Conservation (phyloP, 2,888 invertebrate species). For the Rugalucina vietnamica region DNA sequence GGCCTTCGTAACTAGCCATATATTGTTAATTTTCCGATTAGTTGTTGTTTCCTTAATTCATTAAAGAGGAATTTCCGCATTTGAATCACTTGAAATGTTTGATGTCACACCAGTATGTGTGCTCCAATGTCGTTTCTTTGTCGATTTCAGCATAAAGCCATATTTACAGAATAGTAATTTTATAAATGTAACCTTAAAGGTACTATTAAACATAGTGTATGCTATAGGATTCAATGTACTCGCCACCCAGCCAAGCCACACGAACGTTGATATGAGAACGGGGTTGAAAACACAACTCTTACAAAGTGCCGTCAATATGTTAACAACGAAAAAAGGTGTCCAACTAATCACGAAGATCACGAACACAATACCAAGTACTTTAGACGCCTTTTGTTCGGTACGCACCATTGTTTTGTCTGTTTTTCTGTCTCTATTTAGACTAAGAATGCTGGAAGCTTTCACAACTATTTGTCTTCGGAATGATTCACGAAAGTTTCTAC, state of each 20-base stretch:
- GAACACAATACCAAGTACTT: constrained; percentile 86
- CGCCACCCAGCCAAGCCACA: constrained; percentile 83
- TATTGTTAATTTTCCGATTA: too few species aligned
- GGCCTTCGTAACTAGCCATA: too few species aligned
- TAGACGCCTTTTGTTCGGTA: constrained; percentile 97
- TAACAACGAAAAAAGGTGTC: constrained; percentile 83
- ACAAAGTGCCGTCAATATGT: constrained; percentile 86
- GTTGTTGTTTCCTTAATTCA: too few species aligned
- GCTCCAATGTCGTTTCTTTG: constrained; percentile 28
- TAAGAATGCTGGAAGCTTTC: constrained; percentile 79
- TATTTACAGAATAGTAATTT: constrained; percentile 79
- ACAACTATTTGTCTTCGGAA: constrained; percentile 79
- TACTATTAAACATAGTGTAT: constrained; percentile 83
- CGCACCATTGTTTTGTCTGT: constrained; percentile 85
- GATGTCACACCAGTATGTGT: constrained; percentile 27
- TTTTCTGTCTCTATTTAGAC: constrained; percentile 68
- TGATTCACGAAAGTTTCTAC: constrained; percentile 44
- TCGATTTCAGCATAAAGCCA: constrained; percentile 43
- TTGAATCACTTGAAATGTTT: constrained; percentile 40
- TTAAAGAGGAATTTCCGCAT: constrained; percentile 39
- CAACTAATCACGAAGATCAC: constrained; percentile 82
- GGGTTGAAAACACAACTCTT: constrained; percentile 89
- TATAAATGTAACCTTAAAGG: constrained; percentile 81
- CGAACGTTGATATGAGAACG: constrained; percentile 78
- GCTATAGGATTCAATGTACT: constrained; percentile 83